Percentiles rank a stretch among this genome's conserved stretches.
These are phyloP conservation scores for Turritopsis rubra DNA, from an alignment of 30 jellyfish, hydroid and myxozoan genomes.

Conservation along the genomic window DNA sequence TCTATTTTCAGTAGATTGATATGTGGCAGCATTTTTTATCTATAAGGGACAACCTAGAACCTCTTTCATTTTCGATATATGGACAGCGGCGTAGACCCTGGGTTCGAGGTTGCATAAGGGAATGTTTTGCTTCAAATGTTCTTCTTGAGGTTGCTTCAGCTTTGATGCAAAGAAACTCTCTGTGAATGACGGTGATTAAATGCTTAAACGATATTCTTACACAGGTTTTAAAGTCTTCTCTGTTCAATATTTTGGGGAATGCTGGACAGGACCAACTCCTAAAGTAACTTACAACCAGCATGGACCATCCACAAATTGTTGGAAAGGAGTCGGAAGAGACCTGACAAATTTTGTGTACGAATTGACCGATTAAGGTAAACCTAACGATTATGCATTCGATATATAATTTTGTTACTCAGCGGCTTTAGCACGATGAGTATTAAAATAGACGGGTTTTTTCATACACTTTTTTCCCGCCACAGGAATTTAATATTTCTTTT, in stretches of 20 bases:
- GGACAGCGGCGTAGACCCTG: too few relatives aligned
- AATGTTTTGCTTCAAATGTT: too few relatives aligned
- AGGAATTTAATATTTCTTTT: too few relatives aligned
- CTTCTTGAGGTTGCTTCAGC: neutral
- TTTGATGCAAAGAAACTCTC: neutral
- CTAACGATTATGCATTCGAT: too few relatives aligned
- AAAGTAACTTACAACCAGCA: conserved; percentile 44
- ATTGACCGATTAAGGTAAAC: conserved; percentile 3
- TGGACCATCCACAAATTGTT: conserved; percentile 54
- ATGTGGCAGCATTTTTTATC: neutral
- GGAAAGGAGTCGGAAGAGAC: conserved; percentile 56
- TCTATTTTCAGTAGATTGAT: neutral
- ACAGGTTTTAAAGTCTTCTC: conserved; percentile 51
- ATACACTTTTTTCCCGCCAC: too few relatives aligned
- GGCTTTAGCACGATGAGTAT: too few relatives aligned
- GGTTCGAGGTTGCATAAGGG: too few relatives aligned
- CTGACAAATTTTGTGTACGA: conserved; percentile 52
- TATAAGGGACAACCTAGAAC: neutral
- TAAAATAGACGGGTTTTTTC: too few relatives aligned
- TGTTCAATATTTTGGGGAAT: conserved; percentile 71
- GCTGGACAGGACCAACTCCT: conserved; percentile 60
- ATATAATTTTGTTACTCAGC: too few relatives aligned
- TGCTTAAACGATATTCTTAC: neutral
- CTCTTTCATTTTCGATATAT: neutral
- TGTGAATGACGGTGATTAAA: neutral